Evolutionary conservation across 2,888 invertebrate species (phyloP).

Genomic region (Melanchra persicariae): DNA sequence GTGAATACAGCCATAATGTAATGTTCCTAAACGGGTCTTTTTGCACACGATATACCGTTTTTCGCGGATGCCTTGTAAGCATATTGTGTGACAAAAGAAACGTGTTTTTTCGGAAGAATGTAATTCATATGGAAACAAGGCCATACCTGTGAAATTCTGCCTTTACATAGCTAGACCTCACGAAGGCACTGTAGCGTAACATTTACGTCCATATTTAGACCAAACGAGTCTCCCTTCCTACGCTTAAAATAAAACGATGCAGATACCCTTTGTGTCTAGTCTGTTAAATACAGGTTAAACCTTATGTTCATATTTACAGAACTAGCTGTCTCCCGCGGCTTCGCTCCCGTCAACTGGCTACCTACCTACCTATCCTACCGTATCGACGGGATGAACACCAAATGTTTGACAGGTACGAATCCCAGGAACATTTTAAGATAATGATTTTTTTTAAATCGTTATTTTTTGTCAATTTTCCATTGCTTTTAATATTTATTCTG

Average conservation of each 20-base stretch:
- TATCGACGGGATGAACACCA: no score
- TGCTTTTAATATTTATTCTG: no score
- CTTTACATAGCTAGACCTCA: constrained; percentile 16
- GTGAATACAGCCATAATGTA: background rate
- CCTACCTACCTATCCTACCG: no score
- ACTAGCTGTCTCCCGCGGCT: no score
- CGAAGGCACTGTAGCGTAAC: constrained; percentile 24
- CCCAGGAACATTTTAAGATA: no score
- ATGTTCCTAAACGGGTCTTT: background rate
- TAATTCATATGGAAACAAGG: constrained; percentile 25
- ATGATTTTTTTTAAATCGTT: no score
- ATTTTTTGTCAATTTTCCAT: no score
- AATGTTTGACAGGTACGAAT: no score
- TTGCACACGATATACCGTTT: background rate
- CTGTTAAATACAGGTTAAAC: constrained; percentile 9
- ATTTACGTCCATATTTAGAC: constrained; percentile 46
- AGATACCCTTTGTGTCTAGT: constrained; percentile 27
- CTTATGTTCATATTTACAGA: constrained; percentile 2
- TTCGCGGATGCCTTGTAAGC: background rate
- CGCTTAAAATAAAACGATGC: constrained; percentile 49
- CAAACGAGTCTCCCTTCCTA: constrained; percentile 45
- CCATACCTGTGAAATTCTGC: constrained; percentile 24
- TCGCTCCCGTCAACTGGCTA: no score
- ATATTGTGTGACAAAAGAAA: constrained; percentile 12
- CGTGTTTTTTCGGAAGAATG: background rate